A percentile compares a stretch with the other conserved stretches of the same genome.
Evolutionary conservation across 1,140 invertebrate genomes (phyloP).

Genomic region (Aphaenogaster floridana): DNA sequence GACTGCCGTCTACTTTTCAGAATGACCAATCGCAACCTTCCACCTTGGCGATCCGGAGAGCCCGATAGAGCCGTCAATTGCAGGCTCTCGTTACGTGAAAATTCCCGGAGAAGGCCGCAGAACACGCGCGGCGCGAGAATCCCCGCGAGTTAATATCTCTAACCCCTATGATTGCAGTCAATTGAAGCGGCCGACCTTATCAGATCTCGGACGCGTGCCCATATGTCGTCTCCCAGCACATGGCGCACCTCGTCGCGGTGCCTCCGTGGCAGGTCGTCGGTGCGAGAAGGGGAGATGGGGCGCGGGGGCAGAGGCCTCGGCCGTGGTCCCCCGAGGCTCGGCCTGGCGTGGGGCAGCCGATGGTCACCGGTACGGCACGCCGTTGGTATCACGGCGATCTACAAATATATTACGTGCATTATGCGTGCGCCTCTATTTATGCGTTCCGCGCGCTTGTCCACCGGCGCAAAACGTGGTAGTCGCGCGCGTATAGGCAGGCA

Average conservation of each 20-base stretch:
- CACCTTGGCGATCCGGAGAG: conserved; percentile 53
- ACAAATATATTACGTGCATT: conserved; percentile 82
- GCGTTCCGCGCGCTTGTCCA: conserved; percentile 71
- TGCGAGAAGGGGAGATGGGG: not conserved
- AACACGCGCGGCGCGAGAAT: conserved; percentile 35
- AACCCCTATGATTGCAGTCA: conserved; percentile 83
- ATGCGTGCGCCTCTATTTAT: conserved; percentile 81
- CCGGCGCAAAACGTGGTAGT: conserved; percentile 65
- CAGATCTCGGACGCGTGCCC: conserved; percentile 84
- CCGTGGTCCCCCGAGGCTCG: conserved; percentile 53
- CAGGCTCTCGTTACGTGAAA: conserved; percentile 78
- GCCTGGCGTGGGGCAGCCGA: conserved; percentile 44
- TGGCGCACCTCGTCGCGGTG: conserved; percentile 63
- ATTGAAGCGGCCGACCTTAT: conserved; percentile 82
- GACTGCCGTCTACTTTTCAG: not conserved
- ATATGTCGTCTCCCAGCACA: conserved; percentile 82
- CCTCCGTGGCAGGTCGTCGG: conserved; percentile 50
- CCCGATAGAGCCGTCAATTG: conserved; percentile 82
- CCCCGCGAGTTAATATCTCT: conserved; percentile 77
- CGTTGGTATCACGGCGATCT: conserved; percentile 76
- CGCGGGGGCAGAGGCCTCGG: conserved; percentile 25
- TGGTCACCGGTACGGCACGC: conserved; percentile 54
- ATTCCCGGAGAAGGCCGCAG: conserved; percentile 62
- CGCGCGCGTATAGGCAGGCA: conserved; percentile 40
- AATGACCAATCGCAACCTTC: not conserved